Base-by-base conservation (phyloP, 2,113 vertebrate species). In the Procavia capensis region DNA sequence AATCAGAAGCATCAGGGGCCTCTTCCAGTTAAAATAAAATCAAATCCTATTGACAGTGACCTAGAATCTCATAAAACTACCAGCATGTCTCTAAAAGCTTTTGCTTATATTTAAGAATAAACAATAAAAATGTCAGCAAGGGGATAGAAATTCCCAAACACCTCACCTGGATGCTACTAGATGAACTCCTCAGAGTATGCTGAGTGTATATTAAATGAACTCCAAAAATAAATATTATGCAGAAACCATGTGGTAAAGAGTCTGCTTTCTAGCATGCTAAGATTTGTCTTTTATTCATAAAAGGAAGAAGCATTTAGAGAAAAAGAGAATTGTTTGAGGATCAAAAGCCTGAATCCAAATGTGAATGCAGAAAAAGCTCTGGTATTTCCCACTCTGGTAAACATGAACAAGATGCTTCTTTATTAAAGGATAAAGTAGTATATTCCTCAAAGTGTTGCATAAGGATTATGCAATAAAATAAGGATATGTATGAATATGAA, bases 41-140 rank as follows among this genome's bases (percentile, higher is more conserved):
- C 22, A 61, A 11, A 70, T 66, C 92, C 45, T n/a, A 61, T 57
- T n/a, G 19, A 85, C 24, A 63, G 11, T 86, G 76, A 5, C 1
- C 6, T 76, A 1, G 8, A 79, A 54, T 61, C 20, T 61, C 39
- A 78, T 85, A 79, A 57, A 82, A 0, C 3, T 79, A 22, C 0
- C 50, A 92, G 39, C 3, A 41, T 34, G 22, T 31, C 1, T 84
- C 24, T 85, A 47, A 78, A 92, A 64, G 24, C 0, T 66, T 87
- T 95, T 75, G 5, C 16, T 93, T 36, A 25, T 79, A 34, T 36
- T 47, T 95, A 31, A 88, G 34, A 81, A 90, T 79, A 79, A 80
- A 47, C 22, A 80, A 47, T 47, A 59, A 95, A 50, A 90, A 43
- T 27, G 0, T 47, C 43, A 5, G 6, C 3, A 74, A 59, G 20